Conservation (phyloP, 2,888 invertebrate genomes). For the Himalopsyche kuldschensis region DNA sequence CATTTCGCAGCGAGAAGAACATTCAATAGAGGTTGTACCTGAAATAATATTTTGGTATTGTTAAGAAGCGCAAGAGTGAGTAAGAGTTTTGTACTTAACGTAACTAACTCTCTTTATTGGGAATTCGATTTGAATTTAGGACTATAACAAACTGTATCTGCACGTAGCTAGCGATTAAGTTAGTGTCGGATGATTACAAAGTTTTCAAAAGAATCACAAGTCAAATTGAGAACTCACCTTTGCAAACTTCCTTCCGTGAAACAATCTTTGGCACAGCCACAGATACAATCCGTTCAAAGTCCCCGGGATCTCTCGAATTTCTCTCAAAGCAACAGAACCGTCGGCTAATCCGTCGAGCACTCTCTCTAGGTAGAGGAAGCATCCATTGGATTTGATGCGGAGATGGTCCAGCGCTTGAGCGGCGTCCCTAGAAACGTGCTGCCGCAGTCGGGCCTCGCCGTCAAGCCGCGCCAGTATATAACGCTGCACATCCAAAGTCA, state of each 20-base stretch:
- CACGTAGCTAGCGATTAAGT: too few relatives aligned
- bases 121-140: too few relatives aligned
- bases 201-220: background rate
- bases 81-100: too few relatives aligned
- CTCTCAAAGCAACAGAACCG: constrained; percentile 86
- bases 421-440: constrained; percentile 87
- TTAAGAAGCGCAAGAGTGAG: too few relatives aligned
- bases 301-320: constrained; percentile 92
- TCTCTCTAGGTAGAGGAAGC: constrained; percentile 84
- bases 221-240: constrained; percentile 61
- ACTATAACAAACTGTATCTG: too few relatives aligned
- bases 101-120: too few relatives aligned
- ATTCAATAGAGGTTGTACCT: constrained; percentile 78
- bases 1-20: constrained; percentile 84
- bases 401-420: constrained; percentile 94
- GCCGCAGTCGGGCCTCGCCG: constrained; percentile 82
- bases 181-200: too few relatives aligned
- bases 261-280: constrained; percentile 92
- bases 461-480: constrained; percentile 90
- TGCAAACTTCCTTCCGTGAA: constrained; percentile 84
- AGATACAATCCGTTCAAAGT: constrained; percentile 93
- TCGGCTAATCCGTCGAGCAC: constrained; percentile 91
- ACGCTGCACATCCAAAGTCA: constrained; percentile 92
- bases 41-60: constrained; percentile 29
- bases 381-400: constrained; percentile 95